These are phyloP conservation scores for Macroteleia sp. DNA, from an alignment of 2,888 invertebrate genomes.

Conservation along the genomic window DNA sequence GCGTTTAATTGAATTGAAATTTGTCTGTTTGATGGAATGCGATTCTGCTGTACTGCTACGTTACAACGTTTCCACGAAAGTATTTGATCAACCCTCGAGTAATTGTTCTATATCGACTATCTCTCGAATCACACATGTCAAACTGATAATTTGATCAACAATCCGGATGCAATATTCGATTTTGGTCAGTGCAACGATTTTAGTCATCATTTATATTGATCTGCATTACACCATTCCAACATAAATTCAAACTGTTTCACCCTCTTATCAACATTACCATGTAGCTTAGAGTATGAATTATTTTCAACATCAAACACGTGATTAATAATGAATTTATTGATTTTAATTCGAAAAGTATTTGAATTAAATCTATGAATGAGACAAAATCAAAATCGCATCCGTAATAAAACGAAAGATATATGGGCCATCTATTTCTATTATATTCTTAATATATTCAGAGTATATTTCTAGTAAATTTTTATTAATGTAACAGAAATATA, in stretches of 20 bases:
- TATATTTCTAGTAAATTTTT: no score
- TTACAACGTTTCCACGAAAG: slow-evolving; percentile 65
- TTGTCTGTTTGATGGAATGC: slow-evolving; percentile 64
- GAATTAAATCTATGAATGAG: no score
- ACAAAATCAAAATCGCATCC: no score
- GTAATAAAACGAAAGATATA: no score
- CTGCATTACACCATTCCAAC: slow-evolving; percentile 36
- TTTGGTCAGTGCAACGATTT: slow-evolving; percentile 58
- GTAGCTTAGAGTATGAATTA: no score
- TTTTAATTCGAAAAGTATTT: no score
- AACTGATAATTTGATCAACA: slow-evolving; percentile 65
- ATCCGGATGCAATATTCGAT: slow-evolving; percentile 61
- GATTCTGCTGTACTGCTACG: slow-evolving; percentile 48
- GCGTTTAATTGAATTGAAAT: slow-evolving; percentile 62
- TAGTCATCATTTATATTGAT: slow-evolving; percentile 60
- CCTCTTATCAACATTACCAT: slow-evolving; percentile 38
- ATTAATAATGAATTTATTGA: no score
- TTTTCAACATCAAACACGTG: no score
- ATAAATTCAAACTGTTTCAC: slow-evolving; percentile 21
- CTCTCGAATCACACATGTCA: slow-evolving; percentile 65
- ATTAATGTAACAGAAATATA: no score
- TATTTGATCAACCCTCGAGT: slow-evolving; percentile 65
- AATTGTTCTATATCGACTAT: slow-evolving; percentile 65
- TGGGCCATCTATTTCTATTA: no score
- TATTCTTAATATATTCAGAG: no score